Conservation (phyloP, 2,113 vertebrate genomes). For the Phycodurus eques region DNA sequence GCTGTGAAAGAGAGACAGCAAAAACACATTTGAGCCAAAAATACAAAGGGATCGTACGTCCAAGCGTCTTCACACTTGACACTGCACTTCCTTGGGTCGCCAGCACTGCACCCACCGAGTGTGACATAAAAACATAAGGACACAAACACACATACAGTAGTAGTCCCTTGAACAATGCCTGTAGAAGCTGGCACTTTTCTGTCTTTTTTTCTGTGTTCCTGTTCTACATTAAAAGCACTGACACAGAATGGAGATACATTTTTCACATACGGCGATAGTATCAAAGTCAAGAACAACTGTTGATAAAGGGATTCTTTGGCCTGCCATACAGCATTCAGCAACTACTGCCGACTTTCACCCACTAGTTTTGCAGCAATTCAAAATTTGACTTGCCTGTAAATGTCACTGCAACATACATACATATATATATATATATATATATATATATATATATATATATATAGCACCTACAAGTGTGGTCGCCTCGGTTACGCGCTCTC, state of each 20-base stretch:
- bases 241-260: neutral
- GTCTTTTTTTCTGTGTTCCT: too few relatives aligned
- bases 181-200: neutral
- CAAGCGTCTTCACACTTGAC: constrained; percentile 8
- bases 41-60: neutral
- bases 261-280: neutral
- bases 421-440: too few relatives aligned
- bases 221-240: neutral
- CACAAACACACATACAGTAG: neutral
- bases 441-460: too few relatives aligned
- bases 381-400: too few relatives aligned
- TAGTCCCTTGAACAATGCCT: neutral
- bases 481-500: too few relatives aligned
- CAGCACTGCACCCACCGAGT: constrained; percentile 7
- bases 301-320: neutral
- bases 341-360: too few relatives aligned
- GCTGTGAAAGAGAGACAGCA: constrained; percentile 1
- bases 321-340: neutral
- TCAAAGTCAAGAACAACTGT: neutral
- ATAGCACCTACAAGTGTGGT: too few relatives aligned
- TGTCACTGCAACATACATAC: too few relatives aligned
- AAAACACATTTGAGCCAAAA: constrained; percentile 7
- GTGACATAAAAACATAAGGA: constrained; percentile 6
- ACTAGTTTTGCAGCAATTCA: too few relatives aligned
- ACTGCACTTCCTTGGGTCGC: neutral